A percentile compares a stretch with the other conserved stretches of the same genome.
phyloP scores from a whole-genome alignment of 2,888 invertebrate genomes.

The Acanthoscelides obtectus region DNA sequence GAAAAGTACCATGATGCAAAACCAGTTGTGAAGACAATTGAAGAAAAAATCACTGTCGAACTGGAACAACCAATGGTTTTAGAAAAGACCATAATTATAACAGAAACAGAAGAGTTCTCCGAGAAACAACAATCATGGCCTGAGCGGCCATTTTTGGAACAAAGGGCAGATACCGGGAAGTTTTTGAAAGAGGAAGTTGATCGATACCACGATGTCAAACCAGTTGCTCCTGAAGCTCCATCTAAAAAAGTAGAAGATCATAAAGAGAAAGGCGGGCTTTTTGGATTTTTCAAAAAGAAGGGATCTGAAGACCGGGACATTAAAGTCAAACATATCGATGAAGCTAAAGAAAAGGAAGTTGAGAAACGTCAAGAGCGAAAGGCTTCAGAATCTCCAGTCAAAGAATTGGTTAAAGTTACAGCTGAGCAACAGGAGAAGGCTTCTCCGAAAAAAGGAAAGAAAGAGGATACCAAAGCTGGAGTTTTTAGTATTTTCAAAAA shows the following conservation, averaged over 20 bases:
- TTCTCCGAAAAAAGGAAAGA: not conserved
- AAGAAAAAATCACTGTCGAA: conserved; percentile 8
- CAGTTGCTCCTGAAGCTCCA: conserved; percentile 2
- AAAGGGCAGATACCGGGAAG: not conserved
- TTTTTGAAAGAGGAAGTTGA: conserved; percentile 4
- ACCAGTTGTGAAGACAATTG: conserved; percentile 11
- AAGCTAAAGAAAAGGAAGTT: conserved; percentile 12
- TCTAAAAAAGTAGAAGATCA: not conserved
- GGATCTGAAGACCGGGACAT: conserved; percentile 13
- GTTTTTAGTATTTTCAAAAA: conserved; percentile 10
- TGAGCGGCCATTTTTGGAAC: not conserved
- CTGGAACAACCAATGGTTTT: conserved; percentile 2
- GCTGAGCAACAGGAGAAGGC: conserved; percentile 11
- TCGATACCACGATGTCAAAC: conserved; percentile 23
- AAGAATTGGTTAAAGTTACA: conserved; percentile 12
- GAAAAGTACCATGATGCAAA: conserved; percentile 26
- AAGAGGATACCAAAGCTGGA: conserved; percentile 4
- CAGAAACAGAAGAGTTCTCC: not conserved
- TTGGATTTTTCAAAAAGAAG: conserved; percentile 9
- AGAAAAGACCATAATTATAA: conserved; percentile 6
- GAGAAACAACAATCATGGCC: not conserved
- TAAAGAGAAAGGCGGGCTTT: conserved; percentile 6
- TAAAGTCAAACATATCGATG: conserved; percentile 6
- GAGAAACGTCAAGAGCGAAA: not conserved
- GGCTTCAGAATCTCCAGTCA: conserved; percentile 16